phyloP scores from a whole-genome alignment of 2,113 vertebrate genomes.

The Chaetura pelagica region DNA sequence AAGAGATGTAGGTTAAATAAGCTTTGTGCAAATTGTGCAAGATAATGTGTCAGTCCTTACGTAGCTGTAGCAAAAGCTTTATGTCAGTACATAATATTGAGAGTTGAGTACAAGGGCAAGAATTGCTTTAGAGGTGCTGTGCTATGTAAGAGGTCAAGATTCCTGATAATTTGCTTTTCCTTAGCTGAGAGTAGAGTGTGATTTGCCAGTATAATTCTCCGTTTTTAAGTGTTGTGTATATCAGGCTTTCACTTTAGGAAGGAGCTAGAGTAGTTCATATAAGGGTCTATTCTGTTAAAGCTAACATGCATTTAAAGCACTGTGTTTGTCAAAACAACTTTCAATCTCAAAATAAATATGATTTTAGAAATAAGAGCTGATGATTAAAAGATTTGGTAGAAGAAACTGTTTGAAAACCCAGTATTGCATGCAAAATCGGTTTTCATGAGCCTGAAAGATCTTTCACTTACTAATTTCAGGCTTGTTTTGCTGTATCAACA shows the following conservation, averaged over 20 bases:
- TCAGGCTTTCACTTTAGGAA: background rate
- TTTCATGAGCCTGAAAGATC: background rate
- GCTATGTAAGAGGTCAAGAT: background rate
- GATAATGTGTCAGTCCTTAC: rapidly evolving
- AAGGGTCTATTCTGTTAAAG: background rate
- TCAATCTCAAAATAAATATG: background rate
- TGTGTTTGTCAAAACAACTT: background rate
- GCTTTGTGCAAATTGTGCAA: background rate
- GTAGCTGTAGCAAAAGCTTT: background rate
- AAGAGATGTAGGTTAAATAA: background rate
- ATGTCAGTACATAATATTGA: rapidly evolving
- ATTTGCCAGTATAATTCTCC: background rate
- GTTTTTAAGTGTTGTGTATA: background rate
- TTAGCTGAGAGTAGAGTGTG: background rate
- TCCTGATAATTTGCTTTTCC: background rate
- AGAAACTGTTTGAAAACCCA: background rate
- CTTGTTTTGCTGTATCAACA: background rate
- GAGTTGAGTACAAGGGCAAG: background rate
- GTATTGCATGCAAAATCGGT: background rate
- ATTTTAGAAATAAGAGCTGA: background rate
- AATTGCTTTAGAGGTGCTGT: background rate
- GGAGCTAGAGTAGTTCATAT: background rate
- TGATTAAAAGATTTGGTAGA: background rate
- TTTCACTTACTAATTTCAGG: constrained; percentile 9
- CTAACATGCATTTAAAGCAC: background rate